Percentiles rank a stretch among this genome's conserved stretches.
These are phyloP conservation scores for Drosophila hydei DNA, from an alignment of 1,140 invertebrate genomes.

Conservation along the genomic window DNA sequence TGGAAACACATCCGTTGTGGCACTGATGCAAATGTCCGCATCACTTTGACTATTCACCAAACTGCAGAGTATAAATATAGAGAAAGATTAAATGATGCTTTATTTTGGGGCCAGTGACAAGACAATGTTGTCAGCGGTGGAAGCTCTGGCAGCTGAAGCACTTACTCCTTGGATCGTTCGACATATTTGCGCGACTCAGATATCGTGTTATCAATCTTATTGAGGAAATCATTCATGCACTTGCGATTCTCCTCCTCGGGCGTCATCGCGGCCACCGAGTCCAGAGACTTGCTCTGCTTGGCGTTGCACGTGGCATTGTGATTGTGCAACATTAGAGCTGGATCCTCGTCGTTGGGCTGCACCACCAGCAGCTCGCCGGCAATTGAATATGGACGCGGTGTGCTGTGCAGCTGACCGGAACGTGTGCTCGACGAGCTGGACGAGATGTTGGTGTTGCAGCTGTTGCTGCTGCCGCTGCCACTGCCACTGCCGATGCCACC, in stretches of 20 bases:
- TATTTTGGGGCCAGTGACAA: no score
- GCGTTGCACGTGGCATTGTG: conserved; percentile 57
- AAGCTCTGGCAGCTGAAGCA: no score
- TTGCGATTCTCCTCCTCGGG: conserved; percentile 88
- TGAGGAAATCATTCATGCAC: conserved; percentile 91
- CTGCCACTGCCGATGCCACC: conserved; percentile 64
- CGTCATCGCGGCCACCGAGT: conserved; percentile 85
- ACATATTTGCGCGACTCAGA: conserved; percentile 93
- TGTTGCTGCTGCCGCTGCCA: conserved; percentile 75
- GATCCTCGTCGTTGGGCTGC: conserved; percentile 66
- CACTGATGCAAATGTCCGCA: conserved; percentile 71
- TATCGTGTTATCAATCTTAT: conserved; percentile 93
- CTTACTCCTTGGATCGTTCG: conserved; percentile 91
- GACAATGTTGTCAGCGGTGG: no score
- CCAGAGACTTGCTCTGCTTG: conserved; percentile 83
- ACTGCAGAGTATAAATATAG: conserved; percentile 27
- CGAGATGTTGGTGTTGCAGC: conserved; percentile 63
- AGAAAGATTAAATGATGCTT: conserved; percentile 6
- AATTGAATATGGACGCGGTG: conserved; percentile 84
- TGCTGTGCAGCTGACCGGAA: conserved; percentile 42
- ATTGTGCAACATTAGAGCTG: conserved; percentile 53
- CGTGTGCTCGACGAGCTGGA: conserved; percentile 53
- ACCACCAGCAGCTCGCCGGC: conserved; percentile 83
- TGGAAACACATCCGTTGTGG: conserved; percentile 69
- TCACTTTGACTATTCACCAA: conserved; percentile 79